These are phyloP conservation scores for Junonia oenone DNA, from an alignment of 2,888 invertebrate genomes.

Conservation along the genomic window DNA sequence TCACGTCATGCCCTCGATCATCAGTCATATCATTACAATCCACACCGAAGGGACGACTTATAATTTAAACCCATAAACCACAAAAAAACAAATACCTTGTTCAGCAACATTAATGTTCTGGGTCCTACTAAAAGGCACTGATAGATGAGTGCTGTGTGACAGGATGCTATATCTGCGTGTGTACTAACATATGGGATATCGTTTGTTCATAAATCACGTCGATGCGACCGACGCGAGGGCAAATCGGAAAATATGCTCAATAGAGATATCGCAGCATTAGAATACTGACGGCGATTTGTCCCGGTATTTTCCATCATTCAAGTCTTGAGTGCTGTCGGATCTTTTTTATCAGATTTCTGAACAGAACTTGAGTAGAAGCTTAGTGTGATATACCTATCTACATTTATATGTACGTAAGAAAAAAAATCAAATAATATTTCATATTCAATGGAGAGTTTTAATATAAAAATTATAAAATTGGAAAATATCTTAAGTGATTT, in stretches of 20 bases:
- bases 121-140: conserved; percentile 42
- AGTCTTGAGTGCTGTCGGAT: conserved; percentile 17
- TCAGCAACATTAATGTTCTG: conserved; percentile 38
- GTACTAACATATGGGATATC: conserved; percentile 25
- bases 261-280: conserved; percentile 46
- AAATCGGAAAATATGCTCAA: conserved; percentile 55
- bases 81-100: conserved; percentile 8
- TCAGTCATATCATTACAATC: background rate
- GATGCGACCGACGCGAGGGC: conserved; percentile 39
- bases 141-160: conserved; percentile 42
- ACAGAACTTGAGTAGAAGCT: background rate
- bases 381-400: too few species aligned
- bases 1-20: background rate
- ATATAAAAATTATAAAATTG: too few species aligned
- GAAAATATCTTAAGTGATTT: too few species aligned
- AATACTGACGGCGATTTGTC: conserved; percentile 31
- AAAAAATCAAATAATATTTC: too few species aligned
- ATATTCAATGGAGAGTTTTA: too few species aligned
- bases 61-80: background rate
- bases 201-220: conserved; percentile 53
- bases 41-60: background rate
- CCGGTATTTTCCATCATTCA: conserved; percentile 21
- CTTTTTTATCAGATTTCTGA: background rate
- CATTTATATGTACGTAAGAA: too few species aligned
- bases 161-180: conserved; percentile 6